Conservation (phyloP, 2,888 invertebrate genomes). For the Drosophila ezoana region DNA sequence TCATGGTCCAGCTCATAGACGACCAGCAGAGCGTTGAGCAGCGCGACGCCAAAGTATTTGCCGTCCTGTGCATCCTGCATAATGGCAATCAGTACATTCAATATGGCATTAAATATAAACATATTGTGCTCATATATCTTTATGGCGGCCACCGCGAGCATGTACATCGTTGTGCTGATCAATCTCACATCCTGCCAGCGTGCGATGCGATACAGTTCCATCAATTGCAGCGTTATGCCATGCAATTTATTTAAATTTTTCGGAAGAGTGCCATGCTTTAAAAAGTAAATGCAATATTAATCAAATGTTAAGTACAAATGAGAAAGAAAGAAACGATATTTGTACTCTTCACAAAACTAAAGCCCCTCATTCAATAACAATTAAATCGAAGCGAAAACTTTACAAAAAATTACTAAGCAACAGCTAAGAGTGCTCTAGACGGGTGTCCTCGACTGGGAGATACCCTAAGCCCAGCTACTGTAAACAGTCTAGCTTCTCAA, state of each 20-base stretch:
- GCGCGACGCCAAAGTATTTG: background rate
- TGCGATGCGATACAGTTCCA: conserved; percentile 30
- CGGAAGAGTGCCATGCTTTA: conserved; percentile 7
- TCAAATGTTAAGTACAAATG: too few relatives aligned
- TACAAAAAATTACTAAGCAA: too few relatives aligned
- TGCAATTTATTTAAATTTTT: conserved; percentile 68
- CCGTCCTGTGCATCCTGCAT: conserved; percentile 27
- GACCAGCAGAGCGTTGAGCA: background rate
- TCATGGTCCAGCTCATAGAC: conserved; percentile 24
- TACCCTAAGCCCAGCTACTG: too few relatives aligned
- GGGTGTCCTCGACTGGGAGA: too few relatives aligned
- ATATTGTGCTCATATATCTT: conserved; percentile 26
- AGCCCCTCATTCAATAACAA: too few relatives aligned
- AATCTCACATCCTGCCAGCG: conserved; percentile 15
- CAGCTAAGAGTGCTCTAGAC: too few relatives aligned
- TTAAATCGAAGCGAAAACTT: too few relatives aligned
- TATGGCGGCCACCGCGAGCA: conserved; percentile 8
- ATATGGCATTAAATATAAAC: conserved; percentile 49
- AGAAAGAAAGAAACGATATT: too few relatives aligned
- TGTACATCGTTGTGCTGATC: conserved; percentile 6
- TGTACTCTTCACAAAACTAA: too few relatives aligned
- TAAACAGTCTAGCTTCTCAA: too few relatives aligned
- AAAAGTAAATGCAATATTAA: too few relatives aligned
- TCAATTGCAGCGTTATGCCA: conserved; percentile 71
- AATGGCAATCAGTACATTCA: conserved; percentile 33